Evolutionary conservation across 2,888 invertebrate genomes (phyloP).

Genomic region (Strigamia maritima): DNA sequence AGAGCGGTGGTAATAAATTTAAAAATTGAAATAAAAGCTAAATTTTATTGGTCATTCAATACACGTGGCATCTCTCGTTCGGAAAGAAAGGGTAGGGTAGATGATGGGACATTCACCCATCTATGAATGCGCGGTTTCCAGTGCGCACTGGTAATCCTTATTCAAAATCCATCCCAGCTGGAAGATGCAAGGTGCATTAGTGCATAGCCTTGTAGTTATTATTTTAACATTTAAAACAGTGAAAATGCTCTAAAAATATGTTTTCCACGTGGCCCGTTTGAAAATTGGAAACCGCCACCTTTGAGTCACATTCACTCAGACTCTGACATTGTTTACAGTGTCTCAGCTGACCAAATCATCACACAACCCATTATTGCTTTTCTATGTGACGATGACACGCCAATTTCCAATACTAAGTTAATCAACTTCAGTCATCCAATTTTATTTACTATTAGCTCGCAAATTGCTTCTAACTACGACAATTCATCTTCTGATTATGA

Average conservation of each 20-base stretch:
- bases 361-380: slow-evolving; percentile 35
- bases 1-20: not conserved
- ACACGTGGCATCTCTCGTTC: not conserved
- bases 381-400: slow-evolving; percentile 13
- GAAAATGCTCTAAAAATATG: slow-evolving; percentile 9
- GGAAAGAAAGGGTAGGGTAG: not conserved
- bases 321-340: slow-evolving; percentile 31
- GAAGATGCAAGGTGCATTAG: not conserved
- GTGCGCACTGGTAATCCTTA: not conserved
- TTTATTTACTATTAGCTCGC: not conserved
- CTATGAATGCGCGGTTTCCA: not conserved
- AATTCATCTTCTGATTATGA: not conserved
- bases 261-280: slow-evolving; percentile 22
- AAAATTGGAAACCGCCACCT: slow-evolving; percentile 17
- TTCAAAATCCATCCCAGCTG: not conserved
- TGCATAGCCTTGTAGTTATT: not conserved
- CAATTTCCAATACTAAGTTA: not conserved
- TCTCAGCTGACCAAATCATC: slow-evolving; percentile 31
- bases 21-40: not conserved
- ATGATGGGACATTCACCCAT: slow-evolving; percentile 1
- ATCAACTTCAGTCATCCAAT: slow-evolving; percentile 15
- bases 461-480: not conserved
- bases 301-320: not conserved
- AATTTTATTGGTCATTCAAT: slow-evolving; percentile 2
- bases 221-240: not conserved